Percentiles rank a stretch among this genome's conserved stretches.
Evolutionary conservation across 2,797 vertebrate genomes (phyloP).

Genomic region (Sitta carolinensis): DNA sequence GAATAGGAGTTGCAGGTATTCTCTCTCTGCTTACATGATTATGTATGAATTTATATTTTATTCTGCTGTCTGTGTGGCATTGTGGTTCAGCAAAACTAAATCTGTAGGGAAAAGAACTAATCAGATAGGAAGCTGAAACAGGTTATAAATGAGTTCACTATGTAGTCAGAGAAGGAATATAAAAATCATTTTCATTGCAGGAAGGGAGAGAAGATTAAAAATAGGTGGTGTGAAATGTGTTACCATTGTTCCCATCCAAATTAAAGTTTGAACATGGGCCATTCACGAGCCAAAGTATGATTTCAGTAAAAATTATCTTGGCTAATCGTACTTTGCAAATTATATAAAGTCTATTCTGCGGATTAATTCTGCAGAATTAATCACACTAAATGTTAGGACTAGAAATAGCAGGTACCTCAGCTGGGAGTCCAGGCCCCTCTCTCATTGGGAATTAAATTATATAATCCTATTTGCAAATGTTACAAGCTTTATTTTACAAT

Average conservation of each 20-base stretch:
- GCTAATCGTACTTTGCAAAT: slow-evolving; percentile 31
- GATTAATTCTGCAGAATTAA: slow-evolving; percentile 51
- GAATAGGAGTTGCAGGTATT: slow-evolving; percentile 40
- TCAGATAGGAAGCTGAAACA: slow-evolving; percentile 48
- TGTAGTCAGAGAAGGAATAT: slow-evolving; percentile 29
- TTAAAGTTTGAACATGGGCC: not conserved
- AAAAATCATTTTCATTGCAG: slow-evolving; percentile 39
- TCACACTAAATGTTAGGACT: slow-evolving; percentile 8
- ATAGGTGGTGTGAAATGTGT: slow-evolving; percentile 19
- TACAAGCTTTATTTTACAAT: slow-evolving; percentile 20
- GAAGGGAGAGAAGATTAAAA: slow-evolving; percentile 56
- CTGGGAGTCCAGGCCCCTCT: not conserved
- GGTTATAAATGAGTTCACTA: slow-evolving; percentile 40
- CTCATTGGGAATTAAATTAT: slow-evolving; percentile 1
- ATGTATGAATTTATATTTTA: slow-evolving; percentile 53
- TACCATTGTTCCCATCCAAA: slow-evolving; percentile 28
- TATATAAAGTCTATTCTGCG: not conserved
- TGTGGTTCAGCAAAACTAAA: slow-evolving; percentile 46
- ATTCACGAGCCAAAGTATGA: not conserved
- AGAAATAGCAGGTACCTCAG: not conserved
- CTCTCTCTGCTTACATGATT: slow-evolving; percentile 39
- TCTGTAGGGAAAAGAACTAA: slow-evolving; percentile 50
- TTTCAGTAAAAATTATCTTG: slow-evolving; percentile 28
- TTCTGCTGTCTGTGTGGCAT: slow-evolving; percentile 30
- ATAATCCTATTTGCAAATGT: slow-evolving; percentile 37